Percentiles rank a stretch among this genome's conserved stretches.
Conservation (phyloP, 1,140 invertebrate genomes). For the Brachionus rotundiformis region DNA sequence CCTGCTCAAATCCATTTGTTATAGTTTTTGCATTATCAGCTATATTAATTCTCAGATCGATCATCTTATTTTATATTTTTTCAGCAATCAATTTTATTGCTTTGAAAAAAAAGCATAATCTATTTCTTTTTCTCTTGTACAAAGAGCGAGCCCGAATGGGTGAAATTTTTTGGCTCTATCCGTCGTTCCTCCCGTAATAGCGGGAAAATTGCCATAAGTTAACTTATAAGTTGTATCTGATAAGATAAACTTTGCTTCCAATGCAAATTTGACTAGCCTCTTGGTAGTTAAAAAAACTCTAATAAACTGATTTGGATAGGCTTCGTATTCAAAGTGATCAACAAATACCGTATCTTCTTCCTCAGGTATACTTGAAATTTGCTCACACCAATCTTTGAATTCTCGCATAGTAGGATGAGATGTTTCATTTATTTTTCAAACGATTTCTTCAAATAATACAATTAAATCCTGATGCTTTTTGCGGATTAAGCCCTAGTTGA, state of each 20-base stretch:
- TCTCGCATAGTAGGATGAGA: slow-evolving; percentile 12
- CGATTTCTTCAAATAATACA: slow-evolving; percentile 14
- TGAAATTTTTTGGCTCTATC: background rate
- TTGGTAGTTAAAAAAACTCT: background rate
- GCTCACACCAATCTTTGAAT: slow-evolving; percentile 31
- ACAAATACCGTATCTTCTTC: background rate
- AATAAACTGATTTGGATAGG: too few relatives aligned
- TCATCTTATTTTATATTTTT: background rate
- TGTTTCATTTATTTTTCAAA: background rate
- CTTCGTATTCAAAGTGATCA: background rate
- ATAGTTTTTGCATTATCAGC: slow-evolving; percentile 5
- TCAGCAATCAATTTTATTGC: background rate
- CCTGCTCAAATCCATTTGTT: slow-evolving; percentile 5
- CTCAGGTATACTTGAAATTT: background rate
- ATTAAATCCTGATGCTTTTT: background rate
- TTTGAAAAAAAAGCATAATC: slow-evolving; percentile 13
- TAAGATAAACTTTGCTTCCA: slow-evolving; percentile 12
- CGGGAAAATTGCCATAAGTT: background rate
- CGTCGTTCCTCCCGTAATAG: slow-evolving; percentile 3
- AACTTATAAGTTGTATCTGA: slow-evolving; percentile 8
- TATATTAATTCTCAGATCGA: background rate
- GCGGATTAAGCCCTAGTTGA: background rate
- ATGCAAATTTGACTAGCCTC: background rate
- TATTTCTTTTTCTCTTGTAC: background rate
- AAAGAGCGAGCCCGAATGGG: background rate